Percentiles rank a stretch among this genome's conserved stretches.
Conservation (phyloP, 1,140 invertebrate genomes). For the Meloidogyne exigua region DNA sequence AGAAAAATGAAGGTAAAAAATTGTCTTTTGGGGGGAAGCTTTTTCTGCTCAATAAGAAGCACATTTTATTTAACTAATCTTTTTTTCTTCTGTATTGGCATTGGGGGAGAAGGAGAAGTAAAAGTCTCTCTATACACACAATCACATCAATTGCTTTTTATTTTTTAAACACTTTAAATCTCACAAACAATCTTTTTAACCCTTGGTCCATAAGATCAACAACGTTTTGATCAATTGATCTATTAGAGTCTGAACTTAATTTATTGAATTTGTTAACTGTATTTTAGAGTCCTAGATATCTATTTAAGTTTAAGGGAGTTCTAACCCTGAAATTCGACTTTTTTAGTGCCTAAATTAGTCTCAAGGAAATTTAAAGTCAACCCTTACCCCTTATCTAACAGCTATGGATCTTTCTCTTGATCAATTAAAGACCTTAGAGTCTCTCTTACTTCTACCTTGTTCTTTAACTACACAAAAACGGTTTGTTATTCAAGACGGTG, state of each 20-base stretch:
- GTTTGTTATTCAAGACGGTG: background rate
- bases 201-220: background rate
- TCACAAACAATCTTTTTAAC: background rate
- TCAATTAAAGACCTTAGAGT: too few species aligned
- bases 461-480: too few species aligned
- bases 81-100: background rate
- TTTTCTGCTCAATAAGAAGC: background rate
- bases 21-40: background rate
- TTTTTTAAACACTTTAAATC: constrained; percentile 5
- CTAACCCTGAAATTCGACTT: too few species aligned
- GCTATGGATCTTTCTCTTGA: too few species aligned
- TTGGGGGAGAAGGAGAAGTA: background rate
- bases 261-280: too few species aligned
- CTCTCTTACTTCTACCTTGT: too few species aligned
- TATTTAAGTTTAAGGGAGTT: too few species aligned
- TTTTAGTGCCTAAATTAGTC: too few species aligned
- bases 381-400: too few species aligned
- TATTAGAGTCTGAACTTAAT: too few species aligned
- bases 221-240: background rate
- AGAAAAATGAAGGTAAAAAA: background rate
- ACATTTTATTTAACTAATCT: background rate
- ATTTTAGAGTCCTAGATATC: too few species aligned
- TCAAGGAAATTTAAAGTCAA: too few species aligned
- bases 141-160: background rate
- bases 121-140: background rate